A percentile compares a stretch with the other conserved stretches of the same genome.
Conservation (phyloP, 2,888 invertebrate genomes). For the Stegophylla sp. region DNA sequence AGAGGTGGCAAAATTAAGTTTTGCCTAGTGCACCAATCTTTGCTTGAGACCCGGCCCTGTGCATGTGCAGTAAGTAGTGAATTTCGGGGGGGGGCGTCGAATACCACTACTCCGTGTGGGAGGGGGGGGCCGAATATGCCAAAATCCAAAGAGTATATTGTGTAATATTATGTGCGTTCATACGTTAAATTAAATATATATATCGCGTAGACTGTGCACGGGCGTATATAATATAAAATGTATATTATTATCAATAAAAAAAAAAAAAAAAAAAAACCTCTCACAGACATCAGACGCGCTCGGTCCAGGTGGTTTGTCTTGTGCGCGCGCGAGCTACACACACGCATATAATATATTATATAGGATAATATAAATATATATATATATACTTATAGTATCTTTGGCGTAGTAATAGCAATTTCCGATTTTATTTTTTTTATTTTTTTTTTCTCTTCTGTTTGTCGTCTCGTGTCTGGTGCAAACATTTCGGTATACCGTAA, state of each 20-base stretch:
- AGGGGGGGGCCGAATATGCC: not conserved
- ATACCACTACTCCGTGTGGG: not conserved
- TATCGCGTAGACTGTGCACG: not conserved
- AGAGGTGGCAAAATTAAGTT: no score
- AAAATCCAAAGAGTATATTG: not conserved
- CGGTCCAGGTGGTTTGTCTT: conserved; percentile 50
- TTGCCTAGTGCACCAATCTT: no score
- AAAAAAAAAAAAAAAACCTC: not conserved
- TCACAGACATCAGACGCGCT: conserved; percentile 39
- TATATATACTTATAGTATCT: not conserved
- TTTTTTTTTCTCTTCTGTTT: no score
- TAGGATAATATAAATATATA: not conserved
- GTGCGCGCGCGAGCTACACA: conserved; percentile 15
- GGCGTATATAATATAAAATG: not conserved
- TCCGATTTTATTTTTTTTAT: conserved; percentile 21
- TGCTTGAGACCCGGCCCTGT: not conserved
- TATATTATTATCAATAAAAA: no score
- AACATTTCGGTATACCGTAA: conserved; percentile 52
- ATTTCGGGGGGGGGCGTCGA: not conserved
- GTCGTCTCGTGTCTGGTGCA: conserved; percentile 51
- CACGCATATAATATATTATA: not conserved
- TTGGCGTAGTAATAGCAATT: conserved; percentile 14
- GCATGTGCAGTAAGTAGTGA: not conserved
- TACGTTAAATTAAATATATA: no score
- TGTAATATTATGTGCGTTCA: not conserved